Conservation (phyloP, 2,113 vertebrate genomes). For the Indri indri region DNA sequence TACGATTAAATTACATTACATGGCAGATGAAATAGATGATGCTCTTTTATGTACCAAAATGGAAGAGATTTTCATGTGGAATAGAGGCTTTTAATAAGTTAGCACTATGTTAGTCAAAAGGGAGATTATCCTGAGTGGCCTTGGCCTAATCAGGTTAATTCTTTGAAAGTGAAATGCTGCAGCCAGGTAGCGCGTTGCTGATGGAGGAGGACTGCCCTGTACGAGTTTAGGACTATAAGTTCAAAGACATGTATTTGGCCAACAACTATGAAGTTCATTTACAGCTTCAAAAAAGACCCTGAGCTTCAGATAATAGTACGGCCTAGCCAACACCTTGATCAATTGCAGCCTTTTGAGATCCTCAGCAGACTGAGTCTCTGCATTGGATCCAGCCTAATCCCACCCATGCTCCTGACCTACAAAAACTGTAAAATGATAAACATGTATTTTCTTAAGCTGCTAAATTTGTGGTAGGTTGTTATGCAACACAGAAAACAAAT, state of each 20-base stretch:
- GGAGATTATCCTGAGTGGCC: background rate
- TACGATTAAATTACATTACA: background rate
- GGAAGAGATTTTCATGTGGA: background rate
- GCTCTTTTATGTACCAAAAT: background rate
- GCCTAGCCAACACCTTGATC: background rate
- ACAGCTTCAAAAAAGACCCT: background rate
- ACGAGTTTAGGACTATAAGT: background rate
- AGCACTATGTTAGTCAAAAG: background rate
- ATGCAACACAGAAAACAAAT: background rate
- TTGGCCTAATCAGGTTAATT: background rate
- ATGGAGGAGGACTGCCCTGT: fast-evolving
- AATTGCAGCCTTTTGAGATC: background rate
- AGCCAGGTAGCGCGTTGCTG: background rate
- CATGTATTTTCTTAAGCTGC: background rate
- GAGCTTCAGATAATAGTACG: background rate
- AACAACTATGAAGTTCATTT: background rate
- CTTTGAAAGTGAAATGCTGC: background rate
- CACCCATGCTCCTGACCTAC: background rate
- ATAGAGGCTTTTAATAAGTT: background rate
- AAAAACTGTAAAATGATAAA: background rate
- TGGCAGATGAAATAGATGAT: background rate
- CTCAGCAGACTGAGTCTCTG: background rate
- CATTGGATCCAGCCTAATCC: background rate
- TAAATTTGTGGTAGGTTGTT: background rate
- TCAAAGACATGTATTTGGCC: background rate